Base-by-base conservation (phyloP, 2,113 vertebrate species). In the Albula glossodonta region DNA sequence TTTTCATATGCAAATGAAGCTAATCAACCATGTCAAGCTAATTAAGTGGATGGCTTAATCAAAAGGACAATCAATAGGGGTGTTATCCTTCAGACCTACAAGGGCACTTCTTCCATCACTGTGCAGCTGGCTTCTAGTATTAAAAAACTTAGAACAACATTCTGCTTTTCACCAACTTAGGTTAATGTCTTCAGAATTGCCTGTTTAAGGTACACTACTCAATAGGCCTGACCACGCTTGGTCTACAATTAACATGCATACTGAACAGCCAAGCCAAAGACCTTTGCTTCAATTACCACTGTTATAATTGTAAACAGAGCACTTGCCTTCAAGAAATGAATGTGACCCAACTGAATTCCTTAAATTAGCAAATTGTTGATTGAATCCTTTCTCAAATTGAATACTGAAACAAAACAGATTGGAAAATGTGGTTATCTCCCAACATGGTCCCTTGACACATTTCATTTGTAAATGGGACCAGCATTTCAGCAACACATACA, bases 381-480 rank as follows among this genome's bases (percentile, higher is more conserved):
- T 78, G 60, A 3, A 13, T 13, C 4, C 0, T 51, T 56, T 19
- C 51, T 84, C 51, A 78, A 12, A 78, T 22, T 41, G 31, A 41
- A 49, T 48, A 80, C 53, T n/a, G 7, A 41, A 60, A 9, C 31
- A 78, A 53, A 80, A 78, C 74, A 31, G 48, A 52, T 17, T 15
- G 49, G 48, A 41, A 22, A 48, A n/a, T 19, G 74, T n/a, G 83
- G 78, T 12, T 3, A 82, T 50, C 17, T n/a, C 63, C 56, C 51
- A 53, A 85, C 19, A 12, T 19, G 22, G 74, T 51, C 48, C 41
- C 12, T 79, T 49, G 74, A 85, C 57, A 53, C 22, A 63, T 80
- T 85, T 78, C 48, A 78, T 78, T 51, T 7, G 77, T 52, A 41
- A 60, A 84, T 56, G 84, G 84, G 74, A 7, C 77, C 8, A 81